Base-by-base conservation (phyloP, 2,113 vertebrate genomes). In the Cricetomys ansorgei region DNA sequence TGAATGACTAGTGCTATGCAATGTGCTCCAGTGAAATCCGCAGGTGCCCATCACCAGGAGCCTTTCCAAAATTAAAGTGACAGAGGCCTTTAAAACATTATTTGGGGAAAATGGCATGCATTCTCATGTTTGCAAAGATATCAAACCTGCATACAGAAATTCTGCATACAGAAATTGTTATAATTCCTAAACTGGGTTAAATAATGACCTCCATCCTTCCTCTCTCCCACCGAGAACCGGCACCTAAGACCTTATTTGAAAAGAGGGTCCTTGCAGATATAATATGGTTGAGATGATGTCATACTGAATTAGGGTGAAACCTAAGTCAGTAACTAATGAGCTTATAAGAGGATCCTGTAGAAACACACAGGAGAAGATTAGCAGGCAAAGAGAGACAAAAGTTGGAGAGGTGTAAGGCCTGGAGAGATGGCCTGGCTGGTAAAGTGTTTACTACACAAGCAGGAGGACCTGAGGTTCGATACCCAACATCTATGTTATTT, bases 1-100 rank as follows among this genome's bases (percentile, higher is more conserved):
- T 53, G 86, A 80, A 70, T 59, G 95, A 98, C 94, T 96, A 88
- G 4, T 40, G 89, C 80, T 53, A 50, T 69, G 55, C 70, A 23
- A 13, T 45, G 4, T 8, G 69, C n/a, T 69, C 93, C 16, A 75
- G 53, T 40, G n/a, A 91, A 50, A 80, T 23, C 53, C 70, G 50
- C 50, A 89, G 37, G 40, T 70, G 37, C 16, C 40, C 57, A 65
- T 48, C 17, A 76, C 50, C 83, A 67, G 1, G 55, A 53, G 34
- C 57, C 81, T 88, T 81, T 81, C 75, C 53, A 81, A 94, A 95
- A 72, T 50, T 37, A 92, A 96, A 86, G 27, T 8, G 25, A 92
- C 62, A 77, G 45, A 43, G 37, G 65, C 11, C 91, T 57, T 70
- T 67, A 70, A 89, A 87, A 48, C 8, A 59, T 25, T 27, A 64